Base-by-base conservation (phyloP, 2,113 vertebrate species). In the Gulo gulo region DNA sequence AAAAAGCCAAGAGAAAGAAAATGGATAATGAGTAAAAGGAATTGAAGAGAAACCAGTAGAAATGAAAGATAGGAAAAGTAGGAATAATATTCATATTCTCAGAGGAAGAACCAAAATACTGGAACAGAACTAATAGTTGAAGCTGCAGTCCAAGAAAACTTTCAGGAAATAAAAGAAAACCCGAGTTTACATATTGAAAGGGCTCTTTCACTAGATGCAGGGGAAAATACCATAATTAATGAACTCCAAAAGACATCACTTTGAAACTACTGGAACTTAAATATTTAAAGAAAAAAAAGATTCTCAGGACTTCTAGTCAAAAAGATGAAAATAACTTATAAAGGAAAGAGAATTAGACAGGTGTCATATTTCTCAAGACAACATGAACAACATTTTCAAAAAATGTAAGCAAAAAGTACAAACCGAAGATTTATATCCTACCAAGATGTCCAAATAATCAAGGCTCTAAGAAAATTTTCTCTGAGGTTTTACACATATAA, bases 71-170 rank as follows among this genome's bases (percentile, higher is more conserved):
- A 87, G 34, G 81, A 65, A 73, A 80, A 73, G 45, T 57, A 67
- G 55, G 36, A 91, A 67, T 83, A 78, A 84, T 86, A 69, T 5
- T 87, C 50, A 83, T 79, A 84, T 78, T 82, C 83, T 87, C 36
- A 67, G 79, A 71, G 73, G 50, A 85, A 97, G 88, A 94, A 47
- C 80, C 47, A 76, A 36, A 95, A 88, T 21, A 61, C 29, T 83
- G 36, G 39, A 76, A 69, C 34, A 87, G 55, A 97, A 59, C 47
- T 81, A 93, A 67, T 61, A 45, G 26, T 74, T 73, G 71, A 92
- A 87, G 81, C n/a, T 73, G 34, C 15, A 69, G 31, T 63, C 34
- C 18, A 81, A 90, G 86, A 91, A 85, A 67, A 36, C 34, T 47
- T 88, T 36, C 21, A 67, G 36, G 29, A 85, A 85, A 47, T 85